Evolutionary conservation across 1,140 invertebrate species (phyloP).

Genomic region (Lasioglossum baleicum): DNA sequence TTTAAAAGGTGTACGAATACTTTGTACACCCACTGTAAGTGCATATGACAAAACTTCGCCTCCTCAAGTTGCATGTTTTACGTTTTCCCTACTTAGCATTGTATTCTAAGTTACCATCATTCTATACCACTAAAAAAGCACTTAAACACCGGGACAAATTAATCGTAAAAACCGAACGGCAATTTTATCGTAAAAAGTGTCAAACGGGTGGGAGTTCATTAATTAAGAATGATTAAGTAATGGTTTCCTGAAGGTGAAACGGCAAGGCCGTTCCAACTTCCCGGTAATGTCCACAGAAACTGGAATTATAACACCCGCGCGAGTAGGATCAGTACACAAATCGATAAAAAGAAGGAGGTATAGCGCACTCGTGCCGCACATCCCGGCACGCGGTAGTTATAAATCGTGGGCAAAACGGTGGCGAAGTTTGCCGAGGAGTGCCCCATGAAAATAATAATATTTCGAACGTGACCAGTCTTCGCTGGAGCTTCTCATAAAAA

Average conservation of each 20-base stretch:
- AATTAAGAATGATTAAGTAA: constrained; percentile 12
- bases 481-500: neutral
- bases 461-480: neutral
- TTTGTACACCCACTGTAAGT: too few relatives aligned
- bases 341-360: constrained; percentile 32
- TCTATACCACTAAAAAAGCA: too few relatives aligned
- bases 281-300: neutral
- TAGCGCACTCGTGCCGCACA: constrained; percentile 12
- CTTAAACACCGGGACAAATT: too few relatives aligned
- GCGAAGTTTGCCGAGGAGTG: neutral
- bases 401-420: neutral
- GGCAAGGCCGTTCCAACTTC: neutral
- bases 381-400: neutral
- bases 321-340: neutral
- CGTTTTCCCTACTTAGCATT: too few relatives aligned
- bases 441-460: neutral
- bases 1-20: too few relatives aligned
- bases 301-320: neutral
- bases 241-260: neutral
- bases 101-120: too few relatives aligned
- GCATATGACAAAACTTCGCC: too few relatives aligned
- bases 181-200: too few relatives aligned
- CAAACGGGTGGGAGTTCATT: neutral
- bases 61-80: too few relatives aligned
- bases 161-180: too few relatives aligned